These are phyloP conservation scores for Melanocharis versteri DNA, from an alignment of 2,113 vertebrate species.

Conservation along the genomic window DNA sequence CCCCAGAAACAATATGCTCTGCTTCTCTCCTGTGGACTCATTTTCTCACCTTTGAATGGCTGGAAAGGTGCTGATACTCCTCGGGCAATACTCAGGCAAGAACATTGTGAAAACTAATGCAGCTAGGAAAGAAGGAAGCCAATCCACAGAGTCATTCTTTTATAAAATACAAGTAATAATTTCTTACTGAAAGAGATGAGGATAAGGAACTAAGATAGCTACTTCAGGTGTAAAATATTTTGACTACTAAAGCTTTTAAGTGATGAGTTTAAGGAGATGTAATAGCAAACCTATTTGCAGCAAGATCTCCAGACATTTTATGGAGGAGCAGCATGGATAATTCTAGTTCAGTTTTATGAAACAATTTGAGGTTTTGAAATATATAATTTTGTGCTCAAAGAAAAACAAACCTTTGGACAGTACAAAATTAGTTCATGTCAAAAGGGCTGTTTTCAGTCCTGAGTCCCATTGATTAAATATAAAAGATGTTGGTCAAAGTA, in stretches of 20 bases:
- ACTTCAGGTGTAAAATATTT: background rate
- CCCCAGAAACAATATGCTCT: fast-evolving
- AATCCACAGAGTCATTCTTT: background rate
- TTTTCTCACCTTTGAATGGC: background rate
- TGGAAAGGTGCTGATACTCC: background rate
- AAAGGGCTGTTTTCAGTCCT: background rate
- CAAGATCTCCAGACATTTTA: background rate
- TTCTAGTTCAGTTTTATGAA: background rate
- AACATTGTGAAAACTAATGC: background rate
- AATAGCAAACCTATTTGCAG: background rate
- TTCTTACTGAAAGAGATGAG: background rate
- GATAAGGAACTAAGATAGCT: background rate
- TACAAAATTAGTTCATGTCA: background rate
- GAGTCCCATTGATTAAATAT: background rate
- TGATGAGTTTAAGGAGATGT: background rate
- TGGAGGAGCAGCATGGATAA: background rate
- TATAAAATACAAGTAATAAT: background rate
- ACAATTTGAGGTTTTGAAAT: background rate
- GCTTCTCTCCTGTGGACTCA: background rate
- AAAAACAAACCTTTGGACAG: background rate
- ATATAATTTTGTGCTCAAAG: background rate
- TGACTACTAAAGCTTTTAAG: background rate
- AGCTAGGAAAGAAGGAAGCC: background rate
- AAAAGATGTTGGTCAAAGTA: background rate
- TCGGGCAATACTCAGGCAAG: background rate